phyloP scores from a whole-genome alignment of 2,888 invertebrate genomes.

The Coenonympha arcania region DNA sequence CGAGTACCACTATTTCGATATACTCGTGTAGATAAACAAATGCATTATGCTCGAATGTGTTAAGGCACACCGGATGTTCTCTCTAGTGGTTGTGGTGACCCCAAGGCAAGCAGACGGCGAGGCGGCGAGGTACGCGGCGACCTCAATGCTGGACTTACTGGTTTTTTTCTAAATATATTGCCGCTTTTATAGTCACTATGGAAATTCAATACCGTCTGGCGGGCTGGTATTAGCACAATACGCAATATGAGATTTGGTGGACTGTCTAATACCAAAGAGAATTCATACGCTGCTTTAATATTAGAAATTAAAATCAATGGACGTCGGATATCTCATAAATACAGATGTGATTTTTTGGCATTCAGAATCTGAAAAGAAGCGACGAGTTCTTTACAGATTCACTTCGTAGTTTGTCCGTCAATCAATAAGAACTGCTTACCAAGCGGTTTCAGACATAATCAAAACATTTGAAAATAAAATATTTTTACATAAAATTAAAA shows the following conservation, averaged over 20 bases:
- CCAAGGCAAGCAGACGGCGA: constrained; percentile 67
- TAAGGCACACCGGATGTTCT: constrained; percentile 44
- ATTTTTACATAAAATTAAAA: too few species aligned
- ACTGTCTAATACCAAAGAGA: too few species aligned
- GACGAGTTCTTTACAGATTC: too few species aligned
- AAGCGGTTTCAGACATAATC: too few species aligned
- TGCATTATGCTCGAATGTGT: constrained; percentile 39
- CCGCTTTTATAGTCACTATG: constrained; percentile 47
- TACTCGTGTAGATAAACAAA: constrained; percentile 34
- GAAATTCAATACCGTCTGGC: constrained; percentile 60
- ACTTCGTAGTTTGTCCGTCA: too few species aligned
- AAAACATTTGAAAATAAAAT: too few species aligned
- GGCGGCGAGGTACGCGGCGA: constrained; percentile 56
- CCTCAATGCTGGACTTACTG: constrained; percentile 55
- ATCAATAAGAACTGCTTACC: too few species aligned
- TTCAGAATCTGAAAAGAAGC: too few species aligned
- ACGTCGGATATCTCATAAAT: background rate
- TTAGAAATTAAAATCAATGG: background rate
- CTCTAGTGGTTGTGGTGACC: constrained; percentile 41
- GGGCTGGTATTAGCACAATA: constrained; percentile 41
- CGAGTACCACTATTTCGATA: constrained; percentile 24
- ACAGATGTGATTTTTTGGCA: too few species aligned
- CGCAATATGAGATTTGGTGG: constrained; percentile 13
- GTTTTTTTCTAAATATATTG: constrained; percentile 58
- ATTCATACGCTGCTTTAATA: background rate